Evolutionary conservation across 2,888 invertebrate genomes (phyloP).

Genomic region (Lasioglossum vierecki): DNA sequence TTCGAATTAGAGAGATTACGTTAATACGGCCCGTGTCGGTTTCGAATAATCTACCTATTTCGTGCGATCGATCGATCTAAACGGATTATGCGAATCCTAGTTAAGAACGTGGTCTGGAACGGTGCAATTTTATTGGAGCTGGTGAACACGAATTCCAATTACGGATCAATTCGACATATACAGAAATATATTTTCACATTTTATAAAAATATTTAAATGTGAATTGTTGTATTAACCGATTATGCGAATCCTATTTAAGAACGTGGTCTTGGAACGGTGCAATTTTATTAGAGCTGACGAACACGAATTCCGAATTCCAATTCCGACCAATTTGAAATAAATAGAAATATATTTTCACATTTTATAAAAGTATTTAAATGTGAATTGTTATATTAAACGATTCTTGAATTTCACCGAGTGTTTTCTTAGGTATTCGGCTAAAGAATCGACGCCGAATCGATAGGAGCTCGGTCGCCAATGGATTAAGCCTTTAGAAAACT

Average conservation of each 20-base stretch:
- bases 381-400: not conserved
- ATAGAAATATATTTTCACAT: not conserved
- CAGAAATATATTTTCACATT: not conserved
- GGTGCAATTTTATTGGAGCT: conserved; percentile 3
- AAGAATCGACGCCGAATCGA: not conserved
- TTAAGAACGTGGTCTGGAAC: conserved; percentile 14
- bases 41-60: conserved; percentile 39
- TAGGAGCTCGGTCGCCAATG: not conserved
- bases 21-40: conserved; percentile 31
- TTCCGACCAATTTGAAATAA: not conserved
- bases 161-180: not conserved
- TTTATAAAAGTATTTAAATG: not conserved
- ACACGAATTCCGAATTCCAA: not conserved
- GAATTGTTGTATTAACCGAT: not conserved
- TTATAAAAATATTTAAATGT: not conserved
- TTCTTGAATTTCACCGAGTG: not conserved
- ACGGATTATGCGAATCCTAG: conserved; percentile 27
- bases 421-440: not conserved
- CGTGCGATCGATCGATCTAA: conserved; percentile 21
- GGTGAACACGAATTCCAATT: not conserved
- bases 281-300: too few relatives aligned
- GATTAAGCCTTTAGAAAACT: not conserved
- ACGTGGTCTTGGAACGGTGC: too few relatives aligned
- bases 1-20: conserved; percentile 43
- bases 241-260: too few relatives aligned